A percentile compares a stretch with the other conserved stretches of the same genome.
phyloP scores from a whole-genome alignment of 2,797 vertebrate genomes.

The Oreonectes daqikongensis region DNA sequence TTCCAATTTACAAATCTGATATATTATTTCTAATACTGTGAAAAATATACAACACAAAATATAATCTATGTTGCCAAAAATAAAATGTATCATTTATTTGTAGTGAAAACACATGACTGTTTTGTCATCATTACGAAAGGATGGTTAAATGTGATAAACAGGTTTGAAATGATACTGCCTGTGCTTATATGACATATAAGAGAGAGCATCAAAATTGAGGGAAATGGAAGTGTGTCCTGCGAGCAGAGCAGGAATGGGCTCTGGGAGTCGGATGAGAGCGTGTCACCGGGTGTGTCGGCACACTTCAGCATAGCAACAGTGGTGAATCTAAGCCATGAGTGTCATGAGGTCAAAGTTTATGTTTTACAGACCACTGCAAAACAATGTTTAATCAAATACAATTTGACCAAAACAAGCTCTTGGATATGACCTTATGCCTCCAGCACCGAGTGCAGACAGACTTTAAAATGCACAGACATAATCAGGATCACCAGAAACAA shows the following conservation, averaged over 20 bases:
- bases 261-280: background rate
- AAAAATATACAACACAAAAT: background rate
- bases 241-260: background rate
- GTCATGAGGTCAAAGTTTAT: slow-evolving; percentile 53
- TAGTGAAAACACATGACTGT: background rate
- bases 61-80: background rate
- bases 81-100: background rate
- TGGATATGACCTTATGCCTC: slow-evolving; percentile 19
- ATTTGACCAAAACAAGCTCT: slow-evolving; percentile 28
- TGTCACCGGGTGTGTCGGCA: slow-evolving; percentile 32
- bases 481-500: slow-evolving; percentile 14
- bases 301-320: background rate
- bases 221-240: background rate
- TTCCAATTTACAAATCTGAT: too few relatives aligned
- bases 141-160: background rate
- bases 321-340: background rate
- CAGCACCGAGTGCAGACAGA: slow-evolving; percentile 10
- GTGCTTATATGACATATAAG: background rate
- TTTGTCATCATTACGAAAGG: background rate
- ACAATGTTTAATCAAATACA: slow-evolving; percentile 16
- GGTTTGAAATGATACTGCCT: background rate
- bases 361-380: slow-evolving; percentile 27
- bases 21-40: too few relatives aligned
- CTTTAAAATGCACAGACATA: slow-evolving; percentile 11
- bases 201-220: background rate